Evolutionary conservation across 2,113 vertebrate species (phyloP).

Genomic region (Balaeniceps rex): DNA sequence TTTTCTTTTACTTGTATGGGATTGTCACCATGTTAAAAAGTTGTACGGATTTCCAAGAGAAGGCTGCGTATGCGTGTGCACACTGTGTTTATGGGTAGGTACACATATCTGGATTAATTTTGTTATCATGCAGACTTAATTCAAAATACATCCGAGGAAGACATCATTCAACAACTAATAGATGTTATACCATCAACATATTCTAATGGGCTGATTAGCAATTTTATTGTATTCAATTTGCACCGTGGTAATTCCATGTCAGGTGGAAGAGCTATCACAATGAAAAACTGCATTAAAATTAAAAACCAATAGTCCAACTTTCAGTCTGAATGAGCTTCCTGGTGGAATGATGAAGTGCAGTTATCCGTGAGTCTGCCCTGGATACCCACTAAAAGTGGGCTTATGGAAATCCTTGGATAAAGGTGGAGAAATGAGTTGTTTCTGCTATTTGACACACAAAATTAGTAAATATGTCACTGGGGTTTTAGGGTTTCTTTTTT

Average conservation of each 20-base stretch:
- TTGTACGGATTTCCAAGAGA: background rate
- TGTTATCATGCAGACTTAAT: conserved; percentile 40
- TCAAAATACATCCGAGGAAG: conserved; percentile 54
- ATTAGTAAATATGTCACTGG: background rate
- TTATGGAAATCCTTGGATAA: background rate
- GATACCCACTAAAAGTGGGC: background rate
- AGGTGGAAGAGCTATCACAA: conserved; percentile 72
- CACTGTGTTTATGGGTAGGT: background rate
- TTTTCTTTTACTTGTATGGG: background rate
- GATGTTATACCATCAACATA: conserved; percentile 64
- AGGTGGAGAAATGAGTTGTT: background rate
- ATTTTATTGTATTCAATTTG: conserved; percentile 80
- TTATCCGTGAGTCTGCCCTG: background rate
- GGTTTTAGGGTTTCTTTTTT: background rate
- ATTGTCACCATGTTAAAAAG: background rate
- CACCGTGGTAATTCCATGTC: conserved; percentile 66
- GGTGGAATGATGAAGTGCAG: conserved; percentile 48
- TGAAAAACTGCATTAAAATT: conserved; percentile 76
- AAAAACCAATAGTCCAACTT: conserved; percentile 76
- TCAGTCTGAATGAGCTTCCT: conserved; percentile 61
- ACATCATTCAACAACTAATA: conserved; percentile 62
- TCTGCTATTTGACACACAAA: background rate
- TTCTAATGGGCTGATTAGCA: conserved; percentile 75
- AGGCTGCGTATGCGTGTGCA: background rate
- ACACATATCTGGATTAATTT: conserved; percentile 23